Base-by-base conservation (phyloP, 2,797 vertebrate genomes). In the Artibeus jamaicensis region DNA sequence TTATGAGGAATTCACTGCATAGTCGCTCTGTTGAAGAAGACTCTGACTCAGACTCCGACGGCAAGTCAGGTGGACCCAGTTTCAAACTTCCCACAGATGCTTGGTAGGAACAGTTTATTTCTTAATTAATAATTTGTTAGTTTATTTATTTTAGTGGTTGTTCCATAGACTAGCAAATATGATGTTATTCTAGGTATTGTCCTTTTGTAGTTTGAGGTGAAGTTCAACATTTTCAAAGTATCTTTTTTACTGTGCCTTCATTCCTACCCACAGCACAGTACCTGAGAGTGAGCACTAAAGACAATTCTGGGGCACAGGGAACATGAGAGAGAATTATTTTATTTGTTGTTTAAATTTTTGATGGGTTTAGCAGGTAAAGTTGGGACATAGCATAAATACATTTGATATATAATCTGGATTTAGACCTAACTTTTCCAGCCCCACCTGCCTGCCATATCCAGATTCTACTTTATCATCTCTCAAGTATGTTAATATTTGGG, bases 281-380 rank as follows among this genome's bases (percentile, higher is more conserved):
- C 39, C 8, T 55, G 59, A 81, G 62, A 53, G 18, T 21, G 32
- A 57, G 19, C 18, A 18, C 42, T 39, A 2, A 81, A 29, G 26
- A 57, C 24, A n/a, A 6, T 37, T 14, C 24, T 55, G 5, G 12
- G 42, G 11, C 44, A 29, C 9, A 32, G 9, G 5, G 53, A 42
- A 18, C 5, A 88, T 18, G 10, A 86, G 78, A 62, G 46, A 18
- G 6, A 87, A 62, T 88, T 24, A 70, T 19, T 84, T 73, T 65
- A 7, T 29, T 57, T 73, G 10, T 78, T 88, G 12, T 50, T 79
- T 37, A 53, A 94, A 73, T 15, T 39, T 73, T 59, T 85, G 39
- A 37, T 73, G 46, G 55, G 42, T 7, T 96, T 83, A 91, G 26
- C 18, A 68, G 67, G 18, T 77, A 65, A 84, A 90, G 39, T 22